phyloP scores from a whole-genome alignment of 2,888 invertebrate genomes.

The Drosophila prostipennis region DNA sequence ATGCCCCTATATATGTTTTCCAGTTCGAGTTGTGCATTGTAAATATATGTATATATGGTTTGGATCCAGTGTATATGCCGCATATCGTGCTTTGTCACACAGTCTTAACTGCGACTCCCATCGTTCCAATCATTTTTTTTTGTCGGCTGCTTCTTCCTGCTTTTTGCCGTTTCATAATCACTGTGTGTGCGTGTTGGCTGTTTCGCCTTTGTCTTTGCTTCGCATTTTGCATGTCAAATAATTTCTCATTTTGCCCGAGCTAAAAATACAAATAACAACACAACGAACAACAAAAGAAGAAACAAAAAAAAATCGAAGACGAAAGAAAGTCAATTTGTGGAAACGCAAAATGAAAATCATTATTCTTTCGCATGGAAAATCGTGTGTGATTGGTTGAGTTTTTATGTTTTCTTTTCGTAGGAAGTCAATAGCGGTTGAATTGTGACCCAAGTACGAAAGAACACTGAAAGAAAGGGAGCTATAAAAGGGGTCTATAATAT shows the following conservation, averaged over 20 bases:
- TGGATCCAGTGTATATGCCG: not conserved
- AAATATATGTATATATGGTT: not conserved
- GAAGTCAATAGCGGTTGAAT: conserved; percentile 1
- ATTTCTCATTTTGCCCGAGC: conserved; percentile 58
- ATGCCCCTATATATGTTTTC: not conserved
- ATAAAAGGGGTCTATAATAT: too few relatives aligned
- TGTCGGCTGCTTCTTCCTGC: conserved; percentile 22
- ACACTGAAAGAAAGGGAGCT: not conserved
- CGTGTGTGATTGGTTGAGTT: conserved; percentile 3
- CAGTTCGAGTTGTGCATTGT: conserved; percentile 5
- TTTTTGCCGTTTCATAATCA: conserved; percentile 66
- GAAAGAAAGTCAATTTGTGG: conserved; percentile 39
- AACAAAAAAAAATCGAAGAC: conserved; percentile 13
- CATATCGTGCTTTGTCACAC: conserved; percentile 14
- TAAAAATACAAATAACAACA: conserved; percentile 61
- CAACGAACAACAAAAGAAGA: not conserved
- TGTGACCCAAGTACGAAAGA: not conserved
- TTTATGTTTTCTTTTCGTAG: conserved; percentile 1
- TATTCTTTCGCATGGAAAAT: conserved; percentile 49
- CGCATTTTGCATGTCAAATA: conserved; percentile 75
- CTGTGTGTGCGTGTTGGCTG: conserved; percentile 24
- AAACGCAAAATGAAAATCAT: conserved; percentile 52
- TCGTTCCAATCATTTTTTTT: conserved; percentile 26
- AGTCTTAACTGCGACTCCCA: conserved; percentile 22
- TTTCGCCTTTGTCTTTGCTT: conserved; percentile 48